Percentiles rank a stretch among this genome's conserved stretches.
phyloP scores from a whole-genome alignment of 1,140 invertebrate species.

The Halotydeus destructor region DNA sequence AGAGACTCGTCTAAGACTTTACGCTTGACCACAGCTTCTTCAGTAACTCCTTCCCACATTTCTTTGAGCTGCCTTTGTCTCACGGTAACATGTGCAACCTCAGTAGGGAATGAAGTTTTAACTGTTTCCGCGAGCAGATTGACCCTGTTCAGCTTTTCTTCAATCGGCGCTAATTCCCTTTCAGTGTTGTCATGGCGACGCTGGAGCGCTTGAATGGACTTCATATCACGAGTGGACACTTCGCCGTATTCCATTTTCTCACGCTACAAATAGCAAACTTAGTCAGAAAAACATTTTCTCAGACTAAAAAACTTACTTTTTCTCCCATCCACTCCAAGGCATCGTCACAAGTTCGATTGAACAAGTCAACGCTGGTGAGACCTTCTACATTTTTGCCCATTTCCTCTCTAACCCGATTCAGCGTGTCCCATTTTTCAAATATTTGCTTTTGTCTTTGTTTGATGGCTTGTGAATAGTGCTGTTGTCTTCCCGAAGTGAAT shows the following conservation, averaged over 20 bases:
- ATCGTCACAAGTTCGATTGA: slow-evolving; percentile 77
- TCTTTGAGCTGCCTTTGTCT: slow-evolving; percentile 63
- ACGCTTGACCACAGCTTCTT: slow-evolving; percentile 54
- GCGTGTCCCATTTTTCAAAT: slow-evolving; percentile 52
- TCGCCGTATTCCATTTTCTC: slow-evolving; percentile 39
- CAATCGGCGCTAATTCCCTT: slow-evolving; percentile 62
- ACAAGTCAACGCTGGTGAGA: slow-evolving; percentile 77
- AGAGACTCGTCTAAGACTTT: slow-evolving; percentile 70
- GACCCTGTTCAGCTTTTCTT: slow-evolving; percentile 66
- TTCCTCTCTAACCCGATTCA: slow-evolving; percentile 67
- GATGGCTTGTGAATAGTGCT: slow-evolving; percentile 35
- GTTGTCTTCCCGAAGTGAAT: slow-evolving; percentile 40
- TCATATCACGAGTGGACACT: slow-evolving; percentile 56
- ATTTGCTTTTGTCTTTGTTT: slow-evolving; percentile 48
- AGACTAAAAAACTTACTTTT: no score
- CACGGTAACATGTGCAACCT: slow-evolving; percentile 56
- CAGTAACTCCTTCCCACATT: slow-evolving; percentile 62
- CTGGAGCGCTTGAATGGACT: slow-evolving; percentile 73
- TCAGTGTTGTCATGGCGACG: slow-evolving; percentile 70
- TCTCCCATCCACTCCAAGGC: slow-evolving; percentile 83
- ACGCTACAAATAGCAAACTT: no score
- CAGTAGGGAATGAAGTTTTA: slow-evolving; percentile 71
- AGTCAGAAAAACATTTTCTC: no score
- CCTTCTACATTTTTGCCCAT: slow-evolving; percentile 80
- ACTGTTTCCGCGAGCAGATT: slow-evolving; percentile 59